Evolutionary conservation across 2,113 vertebrate species (phyloP).

Genomic region (Pseudonaja textilis): DNA sequence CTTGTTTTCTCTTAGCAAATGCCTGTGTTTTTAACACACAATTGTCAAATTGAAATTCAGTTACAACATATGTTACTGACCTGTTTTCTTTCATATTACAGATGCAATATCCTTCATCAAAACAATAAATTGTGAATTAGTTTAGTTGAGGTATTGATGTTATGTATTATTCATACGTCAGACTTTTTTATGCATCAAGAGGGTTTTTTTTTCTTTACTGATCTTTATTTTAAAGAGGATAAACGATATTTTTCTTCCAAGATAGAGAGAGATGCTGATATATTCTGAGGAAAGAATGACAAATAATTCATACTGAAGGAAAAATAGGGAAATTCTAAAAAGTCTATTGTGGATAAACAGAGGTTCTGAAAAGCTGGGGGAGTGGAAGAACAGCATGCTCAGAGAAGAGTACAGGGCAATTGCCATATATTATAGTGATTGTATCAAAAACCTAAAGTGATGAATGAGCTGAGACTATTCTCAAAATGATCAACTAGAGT

Average conservation of each 20-base stretch:
- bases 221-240: background rate
- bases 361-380: background rate
- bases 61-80: background rate
- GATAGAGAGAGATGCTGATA: background rate
- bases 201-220: background rate
- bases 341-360: background rate
- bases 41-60: background rate
- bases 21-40: background rate
- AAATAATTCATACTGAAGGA: background rate
- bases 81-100: background rate
- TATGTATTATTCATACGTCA: background rate
- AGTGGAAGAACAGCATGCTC: background rate
- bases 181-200: background rate
- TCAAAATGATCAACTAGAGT: background rate
- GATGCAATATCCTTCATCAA: background rate
- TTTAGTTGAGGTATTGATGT: background rate
- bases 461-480: background rate
- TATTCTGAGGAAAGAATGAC: background rate
- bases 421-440: background rate
- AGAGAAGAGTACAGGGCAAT: background rate
- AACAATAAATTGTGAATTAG: background rate
- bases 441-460: background rate
- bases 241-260: background rate
- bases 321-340: background rate
- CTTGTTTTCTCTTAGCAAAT: conserved; percentile 28